These are phyloP conservation scores for Panulirus ornatus DNA, from an alignment of 1,140 invertebrate genomes.

Conservation along the genomic window DNA sequence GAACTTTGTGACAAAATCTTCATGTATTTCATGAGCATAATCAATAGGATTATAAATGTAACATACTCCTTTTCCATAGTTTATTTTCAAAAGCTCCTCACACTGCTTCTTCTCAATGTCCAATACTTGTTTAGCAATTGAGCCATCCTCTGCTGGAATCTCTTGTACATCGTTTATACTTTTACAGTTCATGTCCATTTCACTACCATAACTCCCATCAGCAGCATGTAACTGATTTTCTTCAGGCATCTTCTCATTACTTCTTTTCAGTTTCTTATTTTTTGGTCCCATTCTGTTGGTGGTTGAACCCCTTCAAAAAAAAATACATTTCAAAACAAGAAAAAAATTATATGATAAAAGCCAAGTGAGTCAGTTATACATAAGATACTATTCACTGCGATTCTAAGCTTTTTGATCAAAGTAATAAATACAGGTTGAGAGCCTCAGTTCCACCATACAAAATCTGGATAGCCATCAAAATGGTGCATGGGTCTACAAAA, in stretches of 20 bases:
- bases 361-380: too few species aligned
- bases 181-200: neutral
- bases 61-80: slow-evolving; percentile 80
- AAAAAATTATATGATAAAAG: too few species aligned
- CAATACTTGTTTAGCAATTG: neutral
- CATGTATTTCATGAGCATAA: slow-evolving; percentile 88
- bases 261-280: neutral
- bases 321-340: too few species aligned
- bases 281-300: neutral
- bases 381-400: too few species aligned
- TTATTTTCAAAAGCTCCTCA: slow-evolving; percentile 32
- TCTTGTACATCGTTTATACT: neutral
- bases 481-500: too few species aligned
- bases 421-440: too few species aligned
- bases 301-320: neutral
- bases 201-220: neutral
- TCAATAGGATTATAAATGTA: slow-evolving; percentile 90
- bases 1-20: slow-evolving; percentile 84
- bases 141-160: neutral
- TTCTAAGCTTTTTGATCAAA: too few species aligned
- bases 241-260: neutral
- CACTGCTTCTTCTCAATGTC: slow-evolving; percentile 49
- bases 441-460: too few species aligned
- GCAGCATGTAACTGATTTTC: neutral
- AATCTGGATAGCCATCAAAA: too few species aligned